Conservation (phyloP, 2,888 invertebrate species). For the Hedya salicella region DNA sequence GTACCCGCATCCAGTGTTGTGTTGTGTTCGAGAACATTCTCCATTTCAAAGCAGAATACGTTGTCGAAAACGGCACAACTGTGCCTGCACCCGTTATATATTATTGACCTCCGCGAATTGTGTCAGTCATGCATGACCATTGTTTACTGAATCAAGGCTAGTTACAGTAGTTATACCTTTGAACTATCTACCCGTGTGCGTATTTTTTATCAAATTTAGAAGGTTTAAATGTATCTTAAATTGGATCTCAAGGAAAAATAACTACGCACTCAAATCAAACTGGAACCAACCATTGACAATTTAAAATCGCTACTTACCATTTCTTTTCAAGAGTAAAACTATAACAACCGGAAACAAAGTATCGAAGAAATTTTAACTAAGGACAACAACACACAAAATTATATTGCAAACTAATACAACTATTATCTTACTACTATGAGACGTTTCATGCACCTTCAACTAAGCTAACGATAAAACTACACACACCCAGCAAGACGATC, state of each 20-base stretch:
- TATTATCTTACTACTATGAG: slow-evolving; percentile 58
- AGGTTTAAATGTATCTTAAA: not conserved
- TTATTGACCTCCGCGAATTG: slow-evolving; percentile 7
- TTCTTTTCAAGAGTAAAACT: slow-evolving; percentile 22
- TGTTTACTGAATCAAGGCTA: slow-evolving; percentile 13
- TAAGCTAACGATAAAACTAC: slow-evolving; percentile 51
- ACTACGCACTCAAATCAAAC: slow-evolving; percentile 7
- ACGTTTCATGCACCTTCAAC: slow-evolving; percentile 65
- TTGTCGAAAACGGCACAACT: too few species aligned
- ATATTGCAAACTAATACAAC: slow-evolving; percentile 45
- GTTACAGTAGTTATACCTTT: not conserved
- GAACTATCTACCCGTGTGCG: slow-evolving; percentile 4
- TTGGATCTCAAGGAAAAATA: not conserved
- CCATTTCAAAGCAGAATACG: too few species aligned
- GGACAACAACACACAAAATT: slow-evolving; percentile 44
- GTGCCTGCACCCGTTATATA: slow-evolving; percentile 16
- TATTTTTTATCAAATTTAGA: not conserved
- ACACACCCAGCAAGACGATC: slow-evolving; percentile 44
- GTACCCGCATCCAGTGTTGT: slow-evolving; percentile 39
- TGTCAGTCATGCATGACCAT: slow-evolving; percentile 8
- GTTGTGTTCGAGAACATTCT: too few species aligned
- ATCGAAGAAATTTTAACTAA: slow-evolving; percentile 17
- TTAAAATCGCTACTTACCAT: slow-evolving; percentile 18
- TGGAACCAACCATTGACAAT: slow-evolving; percentile 1
- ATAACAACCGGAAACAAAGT: slow-evolving; percentile 21